Conservation (phyloP, 2,888 invertebrate genomes). For the Phaedon cochleariae region DNA sequence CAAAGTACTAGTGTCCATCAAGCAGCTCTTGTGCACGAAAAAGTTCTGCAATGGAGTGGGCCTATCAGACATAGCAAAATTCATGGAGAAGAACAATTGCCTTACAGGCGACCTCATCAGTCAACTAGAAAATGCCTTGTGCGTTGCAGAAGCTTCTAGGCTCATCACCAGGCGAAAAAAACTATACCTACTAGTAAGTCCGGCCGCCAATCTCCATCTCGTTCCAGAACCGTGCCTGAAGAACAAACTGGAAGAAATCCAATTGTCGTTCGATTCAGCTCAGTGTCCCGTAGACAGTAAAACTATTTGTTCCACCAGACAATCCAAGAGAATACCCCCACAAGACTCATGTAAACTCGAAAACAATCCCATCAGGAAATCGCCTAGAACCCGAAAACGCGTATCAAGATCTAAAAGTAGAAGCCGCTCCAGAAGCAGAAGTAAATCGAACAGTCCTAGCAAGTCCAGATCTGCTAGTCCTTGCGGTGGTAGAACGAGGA, state of each 20-base stretch:
- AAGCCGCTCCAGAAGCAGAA: not conserved
- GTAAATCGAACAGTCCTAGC: not conserved
- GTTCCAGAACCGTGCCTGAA: constrained; percentile 40
- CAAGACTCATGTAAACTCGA: not conserved
- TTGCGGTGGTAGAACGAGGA: not conserved
- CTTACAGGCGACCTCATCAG: constrained; percentile 44
- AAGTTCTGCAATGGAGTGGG: constrained; percentile 37
- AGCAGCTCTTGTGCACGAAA: constrained; percentile 37
- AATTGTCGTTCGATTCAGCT: constrained; percentile 28
- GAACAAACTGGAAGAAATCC: constrained; percentile 40
- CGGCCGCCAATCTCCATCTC: constrained; percentile 43
- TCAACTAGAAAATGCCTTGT: constrained; percentile 43
- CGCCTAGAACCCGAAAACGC: not conserved
- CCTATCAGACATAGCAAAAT: constrained; percentile 41
- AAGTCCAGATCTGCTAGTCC: not conserved
- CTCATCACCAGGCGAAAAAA: constrained; percentile 39
- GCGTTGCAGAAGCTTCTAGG: constrained; percentile 37
- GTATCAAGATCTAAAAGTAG: not conserved
- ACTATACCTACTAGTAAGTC: constrained; percentile 37
- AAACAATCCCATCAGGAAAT: not conserved
- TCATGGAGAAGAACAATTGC: constrained; percentile 38
- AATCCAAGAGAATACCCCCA: not conserved
- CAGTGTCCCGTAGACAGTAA: not conserved
- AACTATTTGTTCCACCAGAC: not conserved
- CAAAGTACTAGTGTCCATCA: constrained; percentile 44